phyloP scores from a whole-genome alignment of 2,888 invertebrate genomes.

The Rhagium mordax region DNA sequence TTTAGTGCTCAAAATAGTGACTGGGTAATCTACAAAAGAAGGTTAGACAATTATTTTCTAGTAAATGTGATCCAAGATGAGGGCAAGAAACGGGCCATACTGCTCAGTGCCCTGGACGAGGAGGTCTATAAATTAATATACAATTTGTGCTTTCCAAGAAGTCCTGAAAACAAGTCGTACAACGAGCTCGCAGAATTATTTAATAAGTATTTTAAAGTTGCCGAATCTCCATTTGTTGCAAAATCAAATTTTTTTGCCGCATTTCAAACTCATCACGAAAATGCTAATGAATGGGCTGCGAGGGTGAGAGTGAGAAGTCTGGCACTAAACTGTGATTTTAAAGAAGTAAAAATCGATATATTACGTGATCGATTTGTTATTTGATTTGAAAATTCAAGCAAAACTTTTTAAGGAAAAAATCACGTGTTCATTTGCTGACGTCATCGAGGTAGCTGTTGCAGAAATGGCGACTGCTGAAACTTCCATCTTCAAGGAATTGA shows the following conservation, averaged over 20 bases:
- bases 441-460: neutral
- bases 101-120: slow-evolving; percentile 37
- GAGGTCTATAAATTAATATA: slow-evolving; percentile 42
- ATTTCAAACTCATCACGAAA: slow-evolving; percentile 24
- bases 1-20: slow-evolving; percentile 37
- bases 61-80: slow-evolving; percentile 36
- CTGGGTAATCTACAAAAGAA: slow-evolving; percentile 38
- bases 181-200: slow-evolving; percentile 32
- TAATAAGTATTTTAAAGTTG: slow-evolving; percentile 31
- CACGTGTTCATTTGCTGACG: neutral
- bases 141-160: slow-evolving; percentile 39
- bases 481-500: neutral
- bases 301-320: slow-evolving; percentile 25
- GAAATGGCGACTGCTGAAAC: neutral
- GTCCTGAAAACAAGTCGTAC: slow-evolving; percentile 34
- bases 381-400: slow-evolving; percentile 11
- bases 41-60: slow-evolving; percentile 39
- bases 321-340: slow-evolving; percentile 38
- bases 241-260: slow-evolving; percentile 34
- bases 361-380: slow-evolving; percentile 36
- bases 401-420: slow-evolving; percentile 19
- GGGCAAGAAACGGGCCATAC: slow-evolving; percentile 28
- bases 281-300: slow-evolving; percentile 39
- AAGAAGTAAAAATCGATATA: slow-evolving; percentile 33
- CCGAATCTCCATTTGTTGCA: slow-evolving; percentile 33